These are phyloP conservation scores for Cathartes aura DNA, from an alignment of 2,113 vertebrate species.

Conservation along the genomic window DNA sequence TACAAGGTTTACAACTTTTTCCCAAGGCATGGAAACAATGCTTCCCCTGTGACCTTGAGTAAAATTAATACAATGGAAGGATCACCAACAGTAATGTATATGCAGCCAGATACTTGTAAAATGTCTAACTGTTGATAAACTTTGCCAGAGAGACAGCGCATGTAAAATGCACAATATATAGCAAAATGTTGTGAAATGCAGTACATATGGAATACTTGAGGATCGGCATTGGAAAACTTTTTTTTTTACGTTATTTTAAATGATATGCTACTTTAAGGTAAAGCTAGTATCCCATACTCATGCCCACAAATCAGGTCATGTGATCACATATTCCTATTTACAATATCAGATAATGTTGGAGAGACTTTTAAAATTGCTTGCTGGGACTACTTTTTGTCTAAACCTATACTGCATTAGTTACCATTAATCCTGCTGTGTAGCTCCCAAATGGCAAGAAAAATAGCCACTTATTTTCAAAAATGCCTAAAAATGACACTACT, in stretches of 20 bases:
- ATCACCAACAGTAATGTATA: not conserved
- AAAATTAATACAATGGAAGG: not conserved
- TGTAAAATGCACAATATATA: not conserved
- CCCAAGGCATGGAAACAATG: conserved; percentile 30
- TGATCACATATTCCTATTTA: not conserved
- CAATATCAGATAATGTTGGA: not conserved
- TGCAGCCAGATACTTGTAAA: not conserved
- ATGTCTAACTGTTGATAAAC: not conserved
- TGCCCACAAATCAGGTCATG: not conserved
- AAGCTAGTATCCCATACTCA: not conserved
- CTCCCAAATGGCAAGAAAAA: conserved; percentile 40
- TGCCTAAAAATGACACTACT: conserved; percentile 41
- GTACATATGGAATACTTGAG: not conserved
- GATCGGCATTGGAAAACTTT: not conserved
- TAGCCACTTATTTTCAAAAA: conserved; percentile 47
- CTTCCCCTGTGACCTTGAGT: not conserved
- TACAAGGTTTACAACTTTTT: conserved; percentile 39
- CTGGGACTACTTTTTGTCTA: conserved; percentile 18
- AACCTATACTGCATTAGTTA: conserved; percentile 45
- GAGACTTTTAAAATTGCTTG: conserved; percentile 24
- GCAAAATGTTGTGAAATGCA: not conserved
- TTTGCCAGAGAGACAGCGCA: not conserved
- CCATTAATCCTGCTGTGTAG: conserved; percentile 34
- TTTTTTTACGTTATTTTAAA: not conserved
- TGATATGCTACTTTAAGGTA: not conserved